phyloP scores from a whole-genome alignment of 2,888 invertebrate genomes.

The Pristionchus mayeri region DNA sequence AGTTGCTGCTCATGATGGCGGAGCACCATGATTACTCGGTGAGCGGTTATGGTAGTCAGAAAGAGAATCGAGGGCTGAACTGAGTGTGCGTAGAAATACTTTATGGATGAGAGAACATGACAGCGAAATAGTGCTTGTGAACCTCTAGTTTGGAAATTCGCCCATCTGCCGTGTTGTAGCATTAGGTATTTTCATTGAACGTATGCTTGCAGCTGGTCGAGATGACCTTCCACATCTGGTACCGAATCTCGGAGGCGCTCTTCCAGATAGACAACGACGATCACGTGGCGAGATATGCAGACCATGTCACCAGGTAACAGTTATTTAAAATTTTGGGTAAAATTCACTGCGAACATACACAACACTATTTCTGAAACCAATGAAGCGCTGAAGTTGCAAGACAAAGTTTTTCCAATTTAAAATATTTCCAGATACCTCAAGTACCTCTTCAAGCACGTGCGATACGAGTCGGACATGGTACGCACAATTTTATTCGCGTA shows the following conservation, averaged over 20 bases:
- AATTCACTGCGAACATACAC: too few relatives aligned
- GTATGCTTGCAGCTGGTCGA: conserved; percentile 81
- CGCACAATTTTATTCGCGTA: conserved; percentile 77
- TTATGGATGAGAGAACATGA: neutral
- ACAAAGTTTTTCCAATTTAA: neutral
- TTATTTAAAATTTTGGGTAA: too few relatives aligned
- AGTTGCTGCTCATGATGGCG: conserved; percentile 90
- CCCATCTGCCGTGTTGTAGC: neutral
- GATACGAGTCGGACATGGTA: conserved; percentile 89
- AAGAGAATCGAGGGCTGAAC: neutral
- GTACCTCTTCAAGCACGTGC: conserved; percentile 91
- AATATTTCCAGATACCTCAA: conserved; percentile 61
- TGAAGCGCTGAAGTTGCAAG: neutral
- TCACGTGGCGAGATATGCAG: conserved; percentile 86
- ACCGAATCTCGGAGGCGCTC: conserved; percentile 91
- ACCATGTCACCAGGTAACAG: conserved; percentile 86
- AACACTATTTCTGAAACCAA: too few relatives aligned
- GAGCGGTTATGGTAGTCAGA: conserved; percentile 70
- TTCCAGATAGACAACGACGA: conserved; percentile 88
- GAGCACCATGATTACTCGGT: conserved; percentile 98
- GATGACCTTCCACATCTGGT: conserved; percentile 97
- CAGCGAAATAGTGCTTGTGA: neutral
- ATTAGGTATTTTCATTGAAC: neutral
- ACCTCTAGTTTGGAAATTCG: neutral
- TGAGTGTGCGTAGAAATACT: neutral